Evolutionary conservation across 2,113 vertebrate genomes (phyloP), one percentile per base, ranked within the genome.

Genomic region (Mellivora capensis): DNA sequence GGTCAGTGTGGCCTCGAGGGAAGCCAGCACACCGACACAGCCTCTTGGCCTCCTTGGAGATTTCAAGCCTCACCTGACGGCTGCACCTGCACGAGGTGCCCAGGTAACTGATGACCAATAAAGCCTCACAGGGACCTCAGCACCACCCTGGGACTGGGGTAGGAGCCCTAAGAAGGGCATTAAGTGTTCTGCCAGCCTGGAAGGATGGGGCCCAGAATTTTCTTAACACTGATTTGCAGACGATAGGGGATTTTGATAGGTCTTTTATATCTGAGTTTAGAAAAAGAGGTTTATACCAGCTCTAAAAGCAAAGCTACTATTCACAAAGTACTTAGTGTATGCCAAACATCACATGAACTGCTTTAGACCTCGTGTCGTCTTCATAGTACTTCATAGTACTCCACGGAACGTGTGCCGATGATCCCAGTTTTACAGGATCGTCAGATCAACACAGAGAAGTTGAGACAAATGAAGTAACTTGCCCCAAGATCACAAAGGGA

Each of bases 261-360:
- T 42, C 21, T 87, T 59, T 18, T 12, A 29, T n/a, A 85, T 44
- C 80, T 81, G 85, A 93, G 49, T 95, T 85, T 85, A 80, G 39
- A 57, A 87, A 69, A 5, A 61, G 11, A 81, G 39, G 81, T 67
- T 82, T 74, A n/a, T 42, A 86, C 23, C 25, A 47, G 44, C 7
- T 89, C 71, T 44, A 39, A 89, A 87, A 59, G 42, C 18, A 20
- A 49, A 67, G 52, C 64, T 71, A 31, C 39, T 57, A 62, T 5
- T 42, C 39, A 39, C 61, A 44, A 84, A 39, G 34, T 69, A 83
- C 7, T 67, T 69, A 15, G 20, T 37, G 3, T 67, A 57, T 10
- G 23, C 31, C 54, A 82, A 61, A 34, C 37, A 71, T 62, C 52
- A 31, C 29, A 37, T 0, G 62, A 77, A 20, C n/a, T 85, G 6